phyloP scores from a whole-genome alignment of 2,888 invertebrate species.

The Timema cristinae region DNA sequence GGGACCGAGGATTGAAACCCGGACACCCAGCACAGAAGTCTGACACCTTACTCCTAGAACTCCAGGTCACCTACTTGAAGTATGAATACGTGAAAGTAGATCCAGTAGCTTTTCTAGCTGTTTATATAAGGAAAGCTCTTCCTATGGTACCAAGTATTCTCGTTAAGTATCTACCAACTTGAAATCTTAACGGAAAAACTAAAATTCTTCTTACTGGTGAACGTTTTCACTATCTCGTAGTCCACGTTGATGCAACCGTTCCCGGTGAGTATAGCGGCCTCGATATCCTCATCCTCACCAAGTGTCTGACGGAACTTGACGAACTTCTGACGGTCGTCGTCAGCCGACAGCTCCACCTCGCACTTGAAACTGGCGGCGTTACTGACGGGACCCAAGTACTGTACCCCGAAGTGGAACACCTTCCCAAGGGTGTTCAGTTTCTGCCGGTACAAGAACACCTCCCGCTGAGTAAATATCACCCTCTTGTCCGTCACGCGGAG shows the following conservation, averaged over 20 bases:
- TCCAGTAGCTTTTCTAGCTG: too few relatives aligned
- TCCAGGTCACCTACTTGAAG: too few relatives aligned
- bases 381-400: constrained; percentile 12
- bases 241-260: constrained; percentile 13
- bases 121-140: neutral
- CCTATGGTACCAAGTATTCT: neutral
- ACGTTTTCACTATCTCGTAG: constrained; percentile 13
- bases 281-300: neutral
- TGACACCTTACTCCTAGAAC: too few relatives aligned
- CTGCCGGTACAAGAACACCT: constrained; percentile 18
- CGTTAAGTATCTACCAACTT: neutral
- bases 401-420: constrained; percentile 18
- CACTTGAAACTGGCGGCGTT: constrained; percentile 14
- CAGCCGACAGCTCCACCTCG: constrained; percentile 9
- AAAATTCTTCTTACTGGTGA: neutral
- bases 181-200: neutral
- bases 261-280: neutral
- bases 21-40: too few relatives aligned
- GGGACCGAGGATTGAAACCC: too few relatives aligned
- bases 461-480: constrained; percentile 16
- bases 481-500: constrained; percentile 13
- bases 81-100: too few relatives aligned
- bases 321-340: constrained; percentile 5
- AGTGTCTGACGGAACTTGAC: neutral
- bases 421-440: constrained; percentile 17